Base-by-base conservation (phyloP, 2,797 vertebrate species). In the Capromys pilorides region DNA sequence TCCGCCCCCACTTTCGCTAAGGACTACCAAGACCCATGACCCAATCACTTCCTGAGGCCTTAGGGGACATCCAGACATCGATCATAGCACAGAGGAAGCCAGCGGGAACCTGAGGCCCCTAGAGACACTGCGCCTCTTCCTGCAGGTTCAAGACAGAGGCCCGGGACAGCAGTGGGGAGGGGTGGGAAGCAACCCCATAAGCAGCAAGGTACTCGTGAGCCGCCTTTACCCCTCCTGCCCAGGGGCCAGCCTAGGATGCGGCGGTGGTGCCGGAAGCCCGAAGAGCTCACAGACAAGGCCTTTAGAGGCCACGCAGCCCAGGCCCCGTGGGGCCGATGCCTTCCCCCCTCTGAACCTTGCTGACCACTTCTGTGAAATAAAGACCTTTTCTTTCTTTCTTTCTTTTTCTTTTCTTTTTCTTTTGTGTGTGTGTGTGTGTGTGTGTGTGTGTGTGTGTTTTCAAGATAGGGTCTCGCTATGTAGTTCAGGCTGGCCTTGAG, bases 221-320 rank as follows among this genome's bases (percentile, higher is more conserved):
- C 54, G 10, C 13, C 66, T 57, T 39, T 16, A 77, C 31, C 88
- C 13, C 67, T 26, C 77, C 59, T 33, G 4, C 39, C 45, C 69
- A n/a, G 4, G 21, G 2, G 10, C 0, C 12, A 36, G 39, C 62
- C 51, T 21, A 78, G 13, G 26, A 28, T 6, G 3, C 0, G 0
- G 19, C 2, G 8, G 61, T 24, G 3, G 36, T 26, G 33, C 24
- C 3, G 11, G 36, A 33, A 28, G 28, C 21, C 21, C 10, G 64
- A 49, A n/a, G 7, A 69, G 49, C 0, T 21, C 66, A 57, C 59
- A 39, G 61, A 75, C 59, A 4, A 57, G 22, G 19, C 28, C 33
- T 64, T 79, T 36, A 22, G 41, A n/a, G 57, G 16, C 22, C n/a
- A 81, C 5, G 13, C 57, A 80, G 91, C 41, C 24, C 1, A 2